Evolutionary conservation across 64 coral and sea anemone genomes (phyloP).

Genomic region (Platygyra sinensis): DNA sequence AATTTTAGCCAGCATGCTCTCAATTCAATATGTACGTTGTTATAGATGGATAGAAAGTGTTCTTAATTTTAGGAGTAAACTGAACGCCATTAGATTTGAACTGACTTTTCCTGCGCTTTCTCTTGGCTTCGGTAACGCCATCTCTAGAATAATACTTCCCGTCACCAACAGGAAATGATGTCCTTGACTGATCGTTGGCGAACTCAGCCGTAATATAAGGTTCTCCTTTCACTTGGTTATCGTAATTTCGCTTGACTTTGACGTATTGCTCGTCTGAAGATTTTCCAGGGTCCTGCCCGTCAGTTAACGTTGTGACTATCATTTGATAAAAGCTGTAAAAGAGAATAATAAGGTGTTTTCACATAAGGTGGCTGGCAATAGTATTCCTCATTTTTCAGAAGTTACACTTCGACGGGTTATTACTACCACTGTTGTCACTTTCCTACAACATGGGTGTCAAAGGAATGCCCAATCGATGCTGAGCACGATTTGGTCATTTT

Average conservation of each 20-base stretch:
- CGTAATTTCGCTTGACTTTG: not conserved
- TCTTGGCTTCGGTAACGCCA: not conserved
- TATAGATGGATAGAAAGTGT: no score
- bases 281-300: not conserved
- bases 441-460: no score
- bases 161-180: constrained; percentile 4
- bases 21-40: no score
- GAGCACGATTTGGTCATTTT: no score
- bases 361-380: no score
- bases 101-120: not conserved
- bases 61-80: no score
- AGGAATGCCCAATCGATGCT: no score
- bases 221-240: not conserved
- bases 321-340: not conserved
- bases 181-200: not conserved
- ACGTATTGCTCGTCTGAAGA: not conserved
- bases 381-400: no score
- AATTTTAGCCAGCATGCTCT: no score
- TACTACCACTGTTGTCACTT: no score
- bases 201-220: not conserved
- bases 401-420: no score
- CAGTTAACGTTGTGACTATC: not conserved
- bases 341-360: not conserved
- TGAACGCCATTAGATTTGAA: no score
- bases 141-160: not conserved